Evolutionary conservation across 2,888 invertebrate species (phyloP).

Genomic region (Phanerotoma sp.): DNA sequence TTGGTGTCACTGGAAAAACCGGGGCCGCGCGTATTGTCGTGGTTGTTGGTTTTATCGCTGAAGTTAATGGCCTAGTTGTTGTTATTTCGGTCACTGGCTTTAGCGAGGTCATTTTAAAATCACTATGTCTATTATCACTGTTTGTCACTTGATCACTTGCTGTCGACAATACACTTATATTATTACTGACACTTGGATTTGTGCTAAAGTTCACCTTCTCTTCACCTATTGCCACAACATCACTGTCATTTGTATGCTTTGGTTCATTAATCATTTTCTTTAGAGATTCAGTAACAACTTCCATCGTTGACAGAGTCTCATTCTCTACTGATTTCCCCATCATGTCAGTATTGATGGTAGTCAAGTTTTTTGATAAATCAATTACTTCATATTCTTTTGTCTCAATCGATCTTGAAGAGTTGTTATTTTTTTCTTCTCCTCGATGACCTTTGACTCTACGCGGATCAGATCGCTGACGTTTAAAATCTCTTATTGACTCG

Average conservation of each 20-base stretch:
- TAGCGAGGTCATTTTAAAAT: constrained; percentile 17
- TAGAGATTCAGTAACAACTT: neutral
- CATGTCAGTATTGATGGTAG: neutral
- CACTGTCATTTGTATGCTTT: neutral
- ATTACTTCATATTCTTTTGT: constrained; percentile 1
- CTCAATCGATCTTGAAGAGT: constrained; percentile 18
- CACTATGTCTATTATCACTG: constrained; percentile 6
- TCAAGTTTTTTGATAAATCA: neutral
- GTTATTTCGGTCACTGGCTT: constrained; percentile 31
- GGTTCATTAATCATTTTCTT: neutral
- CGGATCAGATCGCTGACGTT: constrained; percentile 17
- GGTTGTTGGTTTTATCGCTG: constrained; percentile 23
- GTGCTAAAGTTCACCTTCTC: constrained; percentile 1
- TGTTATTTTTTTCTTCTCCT: constrained; percentile 17
- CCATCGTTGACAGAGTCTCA: neutral
- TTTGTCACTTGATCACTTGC: neutral
- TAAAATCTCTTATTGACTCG: constrained; percentile 21
- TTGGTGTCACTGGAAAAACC: constrained; percentile 45
- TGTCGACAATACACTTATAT: neutral
- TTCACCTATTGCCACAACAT: constrained; percentile 3
- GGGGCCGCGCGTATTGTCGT: constrained; percentile 28
- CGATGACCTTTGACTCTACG: constrained; percentile 19
- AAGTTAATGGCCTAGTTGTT: constrained; percentile 27
- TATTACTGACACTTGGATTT: constrained; percentile 1
- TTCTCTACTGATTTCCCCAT: constrained; percentile 2